Conservation (phyloP, 2,113 vertebrate genomes). For the Cacatua alba region DNA sequence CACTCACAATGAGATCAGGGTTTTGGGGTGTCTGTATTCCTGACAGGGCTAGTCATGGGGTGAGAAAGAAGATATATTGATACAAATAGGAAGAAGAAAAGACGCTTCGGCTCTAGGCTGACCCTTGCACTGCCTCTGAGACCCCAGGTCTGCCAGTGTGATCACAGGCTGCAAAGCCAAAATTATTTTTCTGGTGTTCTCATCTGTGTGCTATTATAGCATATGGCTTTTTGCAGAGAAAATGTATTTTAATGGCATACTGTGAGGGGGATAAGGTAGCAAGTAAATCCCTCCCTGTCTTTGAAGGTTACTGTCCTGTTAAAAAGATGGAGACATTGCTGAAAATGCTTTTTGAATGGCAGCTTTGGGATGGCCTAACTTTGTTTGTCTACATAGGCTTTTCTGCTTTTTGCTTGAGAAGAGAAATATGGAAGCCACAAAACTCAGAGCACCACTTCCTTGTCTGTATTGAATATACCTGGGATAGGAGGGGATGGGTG, state of each 20-base stretch:
- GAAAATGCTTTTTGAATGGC: not conserved
- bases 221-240: not conserved
- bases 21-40: not conserved
- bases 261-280: not conserved
- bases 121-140: not conserved
- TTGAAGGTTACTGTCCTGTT: not conserved
- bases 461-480: not conserved
- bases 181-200: not conserved
- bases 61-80: not conserved
- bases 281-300: not conserved
- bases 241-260: not conserved
- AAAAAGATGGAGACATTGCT: not conserved
- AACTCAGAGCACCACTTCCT: not conserved
- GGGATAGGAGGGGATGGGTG: not conserved
- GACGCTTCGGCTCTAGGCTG: not conserved
- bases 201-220: not conserved
- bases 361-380: not conserved
- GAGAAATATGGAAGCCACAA: not conserved
- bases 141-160: not conserved
- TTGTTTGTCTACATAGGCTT: not conserved
- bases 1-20: not conserved
- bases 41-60: not conserved
- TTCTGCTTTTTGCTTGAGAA: not conserved
- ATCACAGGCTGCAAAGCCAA: not conserved
- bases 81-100: not conserved